Base-by-base conservation (phyloP, 2,113 vertebrate genomes). In the Parus major region DNA sequence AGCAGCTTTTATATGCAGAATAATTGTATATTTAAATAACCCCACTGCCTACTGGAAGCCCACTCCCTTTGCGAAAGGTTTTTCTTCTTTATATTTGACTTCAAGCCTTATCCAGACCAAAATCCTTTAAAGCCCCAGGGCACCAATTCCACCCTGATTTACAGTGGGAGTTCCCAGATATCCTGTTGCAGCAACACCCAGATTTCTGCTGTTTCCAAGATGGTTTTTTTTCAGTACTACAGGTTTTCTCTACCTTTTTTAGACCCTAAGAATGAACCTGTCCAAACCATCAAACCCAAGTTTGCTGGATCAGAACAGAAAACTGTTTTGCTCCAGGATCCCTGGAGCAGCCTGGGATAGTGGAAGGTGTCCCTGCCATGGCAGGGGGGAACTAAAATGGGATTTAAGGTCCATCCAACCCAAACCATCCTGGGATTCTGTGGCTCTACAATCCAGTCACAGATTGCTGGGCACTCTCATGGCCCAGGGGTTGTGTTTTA, bases 121-220 rank as follows among this genome's bases (percentile, higher is more conserved):
- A 60, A 28, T 5, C 28, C 55, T 77, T 35, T 27, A 15, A 57
- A 50, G 10, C 46, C 59, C 35, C 7, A 9, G 47, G 77, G 57
- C 70, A 79, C 23, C 23, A 13, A 12, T 65, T 61, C 72, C 41
- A 21, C 10, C 36, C 25, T 15, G 9, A n/a, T 15, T 64, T 31
- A 7, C 53, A 35, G 8, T 0, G 5, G 70, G 65, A 52, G 17
- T 4, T 79, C 9, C 53, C 65, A 88, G 27, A 10, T 1, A 3
- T 2, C 9, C 21, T 9, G 1, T 6, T 33, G 9, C 10, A 59
- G 39, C 24, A 42, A 42, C 42, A 42, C 3, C 19, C 11, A 1
- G 1, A 10, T 20, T 72, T 27, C 68, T 42, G 14, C 13, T 3
- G 0, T 7, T 42, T 35, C 56, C 17, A 33, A 20, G 0, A 24